phyloP scores from a whole-genome alignment of 2,113 vertebrate species.

The Nesoenas mayeri region DNA sequence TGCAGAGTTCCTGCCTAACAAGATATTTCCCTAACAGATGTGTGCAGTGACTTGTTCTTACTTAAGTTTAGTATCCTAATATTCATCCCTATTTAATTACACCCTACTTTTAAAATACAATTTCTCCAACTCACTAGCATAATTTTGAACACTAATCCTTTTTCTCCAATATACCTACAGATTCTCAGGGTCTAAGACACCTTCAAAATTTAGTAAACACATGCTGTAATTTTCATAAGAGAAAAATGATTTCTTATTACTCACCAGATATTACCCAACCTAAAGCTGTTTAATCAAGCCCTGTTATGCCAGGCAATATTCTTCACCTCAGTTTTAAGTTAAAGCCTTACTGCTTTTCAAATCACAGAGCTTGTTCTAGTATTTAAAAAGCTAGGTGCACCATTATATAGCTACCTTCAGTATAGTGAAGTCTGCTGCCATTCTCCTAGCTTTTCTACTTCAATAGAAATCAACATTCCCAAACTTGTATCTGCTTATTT shows the following conservation, averaged over 20 bases:
- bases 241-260: background rate
- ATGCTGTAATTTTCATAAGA: background rate
- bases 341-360: background rate
- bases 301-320: background rate
- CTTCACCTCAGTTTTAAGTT: background rate
- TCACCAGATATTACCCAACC: background rate
- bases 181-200: background rate
- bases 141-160: background rate
- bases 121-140: background rate
- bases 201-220: background rate
- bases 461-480: background rate
- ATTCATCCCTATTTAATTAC: background rate
- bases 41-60: background rate
- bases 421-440: background rate
- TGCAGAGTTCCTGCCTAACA: background rate
- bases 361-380: background rate
- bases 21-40: background rate
- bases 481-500: slow-evolving; percentile 20
- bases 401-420: background rate
- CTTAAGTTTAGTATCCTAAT: background rate
- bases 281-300: background rate
- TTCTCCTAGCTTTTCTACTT: background rate
- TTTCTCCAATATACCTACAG: background rate
- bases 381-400: background rate
- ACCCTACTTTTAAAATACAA: background rate